A percentile compares a stretch with the other conserved stretches of the same genome.
Conservation (phyloP, 2,797 vertebrate species). For the Micromesistius poutassou region DNA sequence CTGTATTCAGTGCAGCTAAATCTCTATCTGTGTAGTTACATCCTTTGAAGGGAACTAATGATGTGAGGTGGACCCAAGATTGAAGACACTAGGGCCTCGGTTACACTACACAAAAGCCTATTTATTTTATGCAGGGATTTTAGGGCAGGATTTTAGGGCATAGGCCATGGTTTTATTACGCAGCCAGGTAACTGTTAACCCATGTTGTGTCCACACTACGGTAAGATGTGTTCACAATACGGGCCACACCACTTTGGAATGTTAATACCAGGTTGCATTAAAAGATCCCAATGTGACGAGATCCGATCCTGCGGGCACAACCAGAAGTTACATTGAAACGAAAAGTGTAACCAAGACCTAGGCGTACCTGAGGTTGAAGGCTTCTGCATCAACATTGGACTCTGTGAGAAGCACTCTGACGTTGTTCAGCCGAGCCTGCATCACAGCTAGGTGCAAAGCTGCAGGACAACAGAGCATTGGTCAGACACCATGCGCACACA, state of each 20-base stretch:
- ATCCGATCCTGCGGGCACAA: not conserved
- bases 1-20: too few relatives aligned
- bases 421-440: conserved; percentile 95
- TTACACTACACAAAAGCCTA: not conserved
- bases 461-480: conserved; percentile 4
- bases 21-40: not conserved
- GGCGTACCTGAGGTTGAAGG: conserved; percentile 90
- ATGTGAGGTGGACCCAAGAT: conserved; percentile 38
- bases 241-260: not conserved
- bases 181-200: not conserved
- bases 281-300: not conserved
- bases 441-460: conserved; percentile 97
- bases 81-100: not conserved
- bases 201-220: not conserved
- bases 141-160: not conserved
- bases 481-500: not conserved
- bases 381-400: conserved; percentile 93
- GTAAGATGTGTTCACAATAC: not conserved
- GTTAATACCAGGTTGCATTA: not conserved
- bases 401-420: conserved; percentile 94
- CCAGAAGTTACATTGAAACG: not conserved
- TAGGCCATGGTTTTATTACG: not conserved
- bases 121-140: not conserved
- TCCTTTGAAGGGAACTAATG: not conserved
- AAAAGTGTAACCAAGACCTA: not conserved